Conservation (phyloP, 1,140 invertebrate species). For the Zaprionus africanus region DNA sequence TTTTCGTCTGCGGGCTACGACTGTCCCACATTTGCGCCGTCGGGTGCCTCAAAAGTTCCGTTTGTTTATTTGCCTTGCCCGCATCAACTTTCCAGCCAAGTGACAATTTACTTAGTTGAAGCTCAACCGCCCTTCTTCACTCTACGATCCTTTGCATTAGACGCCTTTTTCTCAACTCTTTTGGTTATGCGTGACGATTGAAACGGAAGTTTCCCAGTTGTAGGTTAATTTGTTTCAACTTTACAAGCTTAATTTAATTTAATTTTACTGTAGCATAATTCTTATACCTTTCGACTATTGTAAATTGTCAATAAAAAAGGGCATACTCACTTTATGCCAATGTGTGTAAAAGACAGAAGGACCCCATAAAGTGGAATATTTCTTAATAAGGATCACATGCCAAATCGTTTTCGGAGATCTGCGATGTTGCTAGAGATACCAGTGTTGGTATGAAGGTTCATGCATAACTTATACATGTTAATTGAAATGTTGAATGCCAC, state of each 20-base stretch:
- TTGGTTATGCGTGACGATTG: slow-evolving; percentile 15
- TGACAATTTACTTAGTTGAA: slow-evolving; percentile 66
- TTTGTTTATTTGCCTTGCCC: slow-evolving; percentile 50
- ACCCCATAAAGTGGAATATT: no score
- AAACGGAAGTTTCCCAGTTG: slow-evolving; percentile 31
- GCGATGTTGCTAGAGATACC: no score
- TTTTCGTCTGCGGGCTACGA: slow-evolving; percentile 27
- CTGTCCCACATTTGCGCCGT: slow-evolving; percentile 49
- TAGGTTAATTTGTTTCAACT: not conserved
- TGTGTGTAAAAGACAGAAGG: no score
- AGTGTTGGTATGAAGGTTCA: no score
- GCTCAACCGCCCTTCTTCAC: slow-evolving; percentile 6
- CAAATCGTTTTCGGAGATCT: no score
- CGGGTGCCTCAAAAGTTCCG: slow-evolving; percentile 41
- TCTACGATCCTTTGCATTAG: not conserved
- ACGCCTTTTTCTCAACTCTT: not conserved
- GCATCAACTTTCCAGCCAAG: slow-evolving; percentile 64
- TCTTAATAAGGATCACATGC: no score
- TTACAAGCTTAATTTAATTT: slow-evolving; percentile 24
- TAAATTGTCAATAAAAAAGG: no score
- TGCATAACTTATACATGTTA: no score
- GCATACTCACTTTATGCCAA: no score
- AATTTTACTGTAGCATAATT: not conserved
- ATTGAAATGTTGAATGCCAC: no score
- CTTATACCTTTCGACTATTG: not conserved